Base-by-base conservation (phyloP, 2,113 vertebrate genomes). In the Gadus macrocephalus region DNA sequence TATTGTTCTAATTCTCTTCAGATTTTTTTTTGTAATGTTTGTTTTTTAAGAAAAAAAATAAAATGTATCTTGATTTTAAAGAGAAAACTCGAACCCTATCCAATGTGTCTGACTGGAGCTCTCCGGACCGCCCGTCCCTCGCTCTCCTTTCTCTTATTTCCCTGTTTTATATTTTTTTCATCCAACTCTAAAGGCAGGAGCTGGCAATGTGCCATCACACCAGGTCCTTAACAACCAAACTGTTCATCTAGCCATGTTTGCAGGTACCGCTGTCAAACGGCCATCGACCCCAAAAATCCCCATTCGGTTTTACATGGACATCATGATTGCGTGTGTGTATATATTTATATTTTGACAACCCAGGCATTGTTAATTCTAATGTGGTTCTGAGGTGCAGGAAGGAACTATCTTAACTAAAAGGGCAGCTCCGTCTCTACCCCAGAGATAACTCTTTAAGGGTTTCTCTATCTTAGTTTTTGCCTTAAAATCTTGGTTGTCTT, bases 51-150 rank as follows among this genome's bases (percentile, higher is more conserved):
- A 91, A 92, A 92, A 90, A 67, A 89, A 92, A 91, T 90, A 91
- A 92, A 93, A 91, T 91, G 89, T 93, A 92, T 93, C 89, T 87
- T 92, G 91, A 90, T 93, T 92, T 93, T 89, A 92, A 92, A 92
- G 84, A 91, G 87, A 87, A 81, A 77, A 71, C 67, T 72, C 12
- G 80, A 83, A 73, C 73, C 73, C 81, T 74, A 86, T 89, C 78
- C 77, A 81, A 76, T 91, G 86, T 92, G 85, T 91, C 53, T 55
- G 60, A 25, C 15, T 12, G 64, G n/a, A 17, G 35, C 27, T 55
- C 53, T 59, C 16, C 38, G 31, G 55, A 66, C 22, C 58, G 63
- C 59, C 67, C 72, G 22, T 49, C 64, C 64, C 53, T 12, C 11
- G 14, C 61, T 22, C 22, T 11, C 61, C 15, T 15, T 27, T 27